Conservation (phyloP, 2,888 invertebrate genomes). For the Agelastica alni region DNA sequence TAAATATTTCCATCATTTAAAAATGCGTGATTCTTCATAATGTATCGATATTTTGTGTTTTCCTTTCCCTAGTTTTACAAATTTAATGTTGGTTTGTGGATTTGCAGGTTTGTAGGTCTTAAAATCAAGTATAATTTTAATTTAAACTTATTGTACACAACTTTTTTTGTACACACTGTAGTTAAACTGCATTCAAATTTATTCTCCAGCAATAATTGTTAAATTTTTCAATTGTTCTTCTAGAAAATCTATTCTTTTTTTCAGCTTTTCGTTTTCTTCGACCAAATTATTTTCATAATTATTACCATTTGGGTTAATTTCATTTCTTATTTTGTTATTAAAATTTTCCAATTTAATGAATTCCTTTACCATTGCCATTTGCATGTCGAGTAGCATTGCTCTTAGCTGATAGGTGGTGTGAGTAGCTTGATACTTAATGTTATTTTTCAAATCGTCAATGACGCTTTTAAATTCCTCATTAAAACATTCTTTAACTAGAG, state of each 20-base stretch:
- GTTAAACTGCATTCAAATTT: no score
- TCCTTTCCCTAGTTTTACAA: no score
- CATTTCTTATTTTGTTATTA: constrained; percentile 39
- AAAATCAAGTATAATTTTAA: no score
- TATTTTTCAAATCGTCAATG: constrained; percentile 38
- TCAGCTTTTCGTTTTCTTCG: constrained; percentile 60
- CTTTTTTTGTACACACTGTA: no score
- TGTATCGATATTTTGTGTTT: no score
- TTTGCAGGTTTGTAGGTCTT: no score
- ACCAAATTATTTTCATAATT: constrained; percentile 52
- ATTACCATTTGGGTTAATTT: constrained; percentile 52
- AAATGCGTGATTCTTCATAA: no score
- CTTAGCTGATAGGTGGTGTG: constrained; percentile 42
- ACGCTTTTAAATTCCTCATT: constrained; percentile 40
- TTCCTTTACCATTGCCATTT: constrained; percentile 50
- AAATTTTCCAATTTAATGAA: constrained; percentile 48
- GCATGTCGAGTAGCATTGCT: constrained; percentile 46
- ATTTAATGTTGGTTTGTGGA: no score
- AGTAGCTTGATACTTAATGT: constrained; percentile 42
- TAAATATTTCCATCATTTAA: no score
- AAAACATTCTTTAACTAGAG: constrained; percentile 29
- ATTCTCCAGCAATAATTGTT: no score
- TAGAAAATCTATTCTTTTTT: constrained; percentile 59
- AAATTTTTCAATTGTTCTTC: constrained; percentile 43
- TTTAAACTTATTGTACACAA: no score